Percentiles rank a stretch among this genome's conserved stretches.
Conservation (phyloP, 1,140 invertebrate genomes). For the Olivierus martensii region DNA sequence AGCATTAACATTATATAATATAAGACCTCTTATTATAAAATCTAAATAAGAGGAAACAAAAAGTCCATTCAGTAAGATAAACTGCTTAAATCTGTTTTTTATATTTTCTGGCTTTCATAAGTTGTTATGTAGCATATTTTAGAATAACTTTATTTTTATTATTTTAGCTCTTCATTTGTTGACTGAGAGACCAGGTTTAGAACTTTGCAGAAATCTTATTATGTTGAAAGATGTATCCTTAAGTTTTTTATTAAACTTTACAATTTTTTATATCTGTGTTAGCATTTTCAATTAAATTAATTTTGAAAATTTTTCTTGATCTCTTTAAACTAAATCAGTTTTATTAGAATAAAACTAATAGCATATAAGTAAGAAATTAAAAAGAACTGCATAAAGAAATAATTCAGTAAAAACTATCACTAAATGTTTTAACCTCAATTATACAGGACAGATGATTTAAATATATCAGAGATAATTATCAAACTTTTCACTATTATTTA, state of each 20-base stretch:
- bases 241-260: neutral
- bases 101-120: too few relatives aligned
- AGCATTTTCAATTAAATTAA: neutral
- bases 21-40: too few relatives aligned
- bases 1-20: too few relatives aligned
- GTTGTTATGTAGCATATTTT: too few relatives aligned
- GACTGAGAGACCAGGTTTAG: slow-evolving; percentile 40
- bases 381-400: neutral
- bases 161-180: slow-evolving; percentile 31
- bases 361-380: neutral
- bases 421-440: too few relatives aligned
- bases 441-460: too few relatives aligned
- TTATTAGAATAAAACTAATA: neutral
- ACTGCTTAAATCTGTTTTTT: too few relatives aligned
- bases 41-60: too few relatives aligned
- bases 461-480: too few relatives aligned
- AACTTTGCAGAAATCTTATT: slow-evolving; percentile 48
- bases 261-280: neutral
- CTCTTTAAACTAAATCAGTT: neutral
- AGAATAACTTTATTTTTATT: too few relatives aligned
- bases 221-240: slow-evolving; percentile 43
- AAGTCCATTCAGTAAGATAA: too few relatives aligned
- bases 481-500: too few relatives aligned
- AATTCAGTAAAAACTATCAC: neutral
- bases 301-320: neutral